Evolutionary conservation across 2,888 invertebrate genomes (phyloP).

Genomic region (Parnassius glacialis): DNA sequence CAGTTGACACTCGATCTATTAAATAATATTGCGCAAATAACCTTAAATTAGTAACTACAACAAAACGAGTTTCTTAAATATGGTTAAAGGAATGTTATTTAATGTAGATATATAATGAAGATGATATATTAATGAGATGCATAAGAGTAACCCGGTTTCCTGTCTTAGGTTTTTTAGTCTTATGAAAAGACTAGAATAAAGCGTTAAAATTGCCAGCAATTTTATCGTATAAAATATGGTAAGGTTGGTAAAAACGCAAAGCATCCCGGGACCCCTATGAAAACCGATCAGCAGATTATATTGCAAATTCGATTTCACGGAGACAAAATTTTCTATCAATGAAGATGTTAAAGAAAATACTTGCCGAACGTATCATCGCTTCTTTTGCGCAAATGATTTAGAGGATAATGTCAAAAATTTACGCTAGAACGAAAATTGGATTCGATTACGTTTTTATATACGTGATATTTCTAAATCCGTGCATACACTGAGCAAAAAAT

Average conservation of each 20-base stretch:
- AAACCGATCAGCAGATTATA: constrained; percentile 18
- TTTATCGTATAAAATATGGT: neutral
- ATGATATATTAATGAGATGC: too few relatives aligned
- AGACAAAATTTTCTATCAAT: constrained; percentile 23
- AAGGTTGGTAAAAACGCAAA: neutral
- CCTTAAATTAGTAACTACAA: too few relatives aligned
- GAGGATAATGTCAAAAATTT: constrained; percentile 17
- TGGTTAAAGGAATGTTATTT: too few relatives aligned
- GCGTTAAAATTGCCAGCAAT: neutral
- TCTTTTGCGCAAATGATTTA: constrained; percentile 21
- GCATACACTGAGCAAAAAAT: too few relatives aligned
- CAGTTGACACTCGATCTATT: too few relatives aligned
- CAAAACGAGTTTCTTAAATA: too few relatives aligned
- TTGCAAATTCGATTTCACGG: constrained; percentile 25
- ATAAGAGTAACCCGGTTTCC: too few relatives aligned
- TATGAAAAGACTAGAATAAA: too few relatives aligned
- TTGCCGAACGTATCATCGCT: constrained; percentile 24
- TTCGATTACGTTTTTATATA: constrained; percentile 14
- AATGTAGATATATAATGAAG: too few relatives aligned
- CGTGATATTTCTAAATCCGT: neutral
- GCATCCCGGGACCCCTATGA: neutral
- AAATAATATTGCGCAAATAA: too few relatives aligned
- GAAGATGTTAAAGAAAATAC: constrained; percentile 26
- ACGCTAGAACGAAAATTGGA: constrained; percentile 18
- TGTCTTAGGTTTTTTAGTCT: too few relatives aligned